These are phyloP conservation scores for Bos indicus DNA, from an alignment of 2,113 vertebrate genomes.

Conservation along the genomic window DNA sequence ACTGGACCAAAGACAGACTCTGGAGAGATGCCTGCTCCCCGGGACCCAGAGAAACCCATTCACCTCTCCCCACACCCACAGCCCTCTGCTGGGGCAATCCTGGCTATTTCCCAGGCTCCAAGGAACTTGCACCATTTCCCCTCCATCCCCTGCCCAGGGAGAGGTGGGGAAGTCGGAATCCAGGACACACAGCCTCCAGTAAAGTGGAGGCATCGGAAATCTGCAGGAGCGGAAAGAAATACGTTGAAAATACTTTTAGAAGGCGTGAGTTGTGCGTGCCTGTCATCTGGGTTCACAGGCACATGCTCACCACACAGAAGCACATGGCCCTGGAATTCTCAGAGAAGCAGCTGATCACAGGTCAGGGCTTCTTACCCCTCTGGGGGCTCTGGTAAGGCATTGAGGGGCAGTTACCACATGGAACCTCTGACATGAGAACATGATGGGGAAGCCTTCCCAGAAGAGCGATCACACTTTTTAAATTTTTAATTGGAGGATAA, in stretches of 20 bases:
- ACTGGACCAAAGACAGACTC: background rate
- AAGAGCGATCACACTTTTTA: background rate
- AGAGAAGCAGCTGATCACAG: background rate
- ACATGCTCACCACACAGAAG: no score
- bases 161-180: background rate
- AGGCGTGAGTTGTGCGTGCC: background rate
- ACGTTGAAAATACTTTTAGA: accelerated
- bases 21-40: background rate
- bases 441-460: background rate
- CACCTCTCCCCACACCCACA: accelerated
- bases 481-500: background rate
- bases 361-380: background rate
- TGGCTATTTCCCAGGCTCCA: background rate
- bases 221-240: background rate
- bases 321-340: background rate
- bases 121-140: background rate
- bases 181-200: background rate
- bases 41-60: background rate
- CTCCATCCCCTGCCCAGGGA: background rate
- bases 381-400: background rate
- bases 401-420: background rate
- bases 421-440: background rate
- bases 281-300: no score
- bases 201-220: background rate
- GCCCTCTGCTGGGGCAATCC: background rate